These are phyloP conservation scores for Aelia acuminata DNA, from an alignment of 2,888 invertebrate species.

Conservation along the genomic window DNA sequence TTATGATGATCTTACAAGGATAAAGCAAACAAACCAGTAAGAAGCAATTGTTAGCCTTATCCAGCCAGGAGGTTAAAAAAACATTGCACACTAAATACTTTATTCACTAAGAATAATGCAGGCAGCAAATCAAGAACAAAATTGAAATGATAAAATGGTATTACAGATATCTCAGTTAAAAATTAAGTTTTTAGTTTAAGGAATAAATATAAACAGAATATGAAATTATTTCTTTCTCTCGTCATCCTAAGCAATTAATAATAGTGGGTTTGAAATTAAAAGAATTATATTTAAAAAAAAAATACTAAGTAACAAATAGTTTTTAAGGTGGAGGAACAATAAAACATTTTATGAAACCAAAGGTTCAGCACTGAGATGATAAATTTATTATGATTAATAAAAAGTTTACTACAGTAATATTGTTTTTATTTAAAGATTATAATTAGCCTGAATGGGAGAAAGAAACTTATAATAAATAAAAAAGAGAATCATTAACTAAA, in stretches of 20 bases:
- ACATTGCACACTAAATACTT: slow-evolving; percentile 57
- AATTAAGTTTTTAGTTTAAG: neutral
- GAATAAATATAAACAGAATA: neutral
- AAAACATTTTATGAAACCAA: neutral
- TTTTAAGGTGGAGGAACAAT: neutral
- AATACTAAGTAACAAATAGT: neutral
- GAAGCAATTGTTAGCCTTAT: slow-evolving; percentile 62
- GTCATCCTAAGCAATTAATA: neutral
- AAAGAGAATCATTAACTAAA: too few species aligned
- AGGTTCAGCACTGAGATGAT: neutral
- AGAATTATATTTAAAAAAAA: neutral
- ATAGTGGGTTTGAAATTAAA: neutral
- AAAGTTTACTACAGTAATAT: neutral
- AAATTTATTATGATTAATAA: neutral
- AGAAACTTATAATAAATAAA: too few species aligned
- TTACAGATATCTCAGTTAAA: slow-evolving; percentile 32
- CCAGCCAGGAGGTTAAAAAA: slow-evolving; percentile 63
- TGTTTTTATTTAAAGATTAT: too few species aligned
- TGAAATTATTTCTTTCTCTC: slow-evolving; percentile 32
- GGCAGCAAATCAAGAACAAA: slow-evolving; percentile 58
- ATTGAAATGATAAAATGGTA: slow-evolving; percentile 19
- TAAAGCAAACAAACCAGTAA: slow-evolving; percentile 55
- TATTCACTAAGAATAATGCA: slow-evolving; percentile 60
- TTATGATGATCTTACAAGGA: slow-evolving; percentile 57
- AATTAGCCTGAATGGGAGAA: neutral